Evolutionary conservation across 2,113 vertebrate species (phyloP), one percentile per base, ranked within the genome.

Genomic region (Hirundichthys speculiger): DNA sequence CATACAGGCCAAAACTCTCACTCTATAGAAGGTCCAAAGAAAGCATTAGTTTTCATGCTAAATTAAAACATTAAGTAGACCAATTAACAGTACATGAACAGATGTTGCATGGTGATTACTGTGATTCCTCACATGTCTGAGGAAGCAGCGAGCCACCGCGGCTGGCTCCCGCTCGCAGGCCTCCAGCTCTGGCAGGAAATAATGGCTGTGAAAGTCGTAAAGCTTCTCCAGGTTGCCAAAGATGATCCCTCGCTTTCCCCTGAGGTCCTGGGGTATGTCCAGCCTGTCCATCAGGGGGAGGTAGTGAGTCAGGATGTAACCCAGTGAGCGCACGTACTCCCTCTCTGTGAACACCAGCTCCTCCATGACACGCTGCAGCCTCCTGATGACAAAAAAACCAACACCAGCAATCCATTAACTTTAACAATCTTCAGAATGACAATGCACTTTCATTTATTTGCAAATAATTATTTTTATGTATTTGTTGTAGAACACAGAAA

Each of bases 171-270:
- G 68, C 55, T 89, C 83, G 48, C 92, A 92, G 63, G 82, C 85
- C 79, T 94, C 92, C 67, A 94, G 75, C 79, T 93, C 93, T 1
- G 89, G 89, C 14, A 94, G 85, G 64, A 94, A 93, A 70, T 89
- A 83, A 72, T 86, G 92, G 72, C 82, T 79, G 84, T 94, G 93
- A 76, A 94, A 94, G 80, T 93, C 86, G 11, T 89, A 75, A 43
- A 94, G 87, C 73, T 93, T 93, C 83, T 93, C 92, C 64, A 94
- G 86, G 81, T 93, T 94, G 3, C 93, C 92, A 27, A 94, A 94
- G 64, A 94, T 91, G 68, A 87, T n/a, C 2, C 87, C 86, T 34
- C 92, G 75, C 66, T 94, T 93, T 46, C 92, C 92, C 39, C 91
- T 80, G 38, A 92, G 87, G 78, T 92, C 92, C 85, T 94, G 93